These are phyloP conservation scores for Brachypodius melanocephalos DNA, from an alignment of 2,113 vertebrate genomes.

Conservation along the genomic window DNA sequence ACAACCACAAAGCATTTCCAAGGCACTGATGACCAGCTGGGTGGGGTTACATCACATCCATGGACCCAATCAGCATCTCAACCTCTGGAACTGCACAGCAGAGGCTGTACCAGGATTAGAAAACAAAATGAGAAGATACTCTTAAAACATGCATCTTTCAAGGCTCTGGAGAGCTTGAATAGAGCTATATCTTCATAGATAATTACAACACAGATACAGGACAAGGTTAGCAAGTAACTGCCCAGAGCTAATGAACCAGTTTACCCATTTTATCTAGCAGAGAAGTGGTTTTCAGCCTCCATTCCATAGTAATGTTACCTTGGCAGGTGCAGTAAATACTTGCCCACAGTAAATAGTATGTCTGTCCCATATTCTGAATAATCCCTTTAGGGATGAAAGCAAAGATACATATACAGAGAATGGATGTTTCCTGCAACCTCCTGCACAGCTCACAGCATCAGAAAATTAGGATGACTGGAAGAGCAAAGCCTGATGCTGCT, in stretches of 20 bases:
- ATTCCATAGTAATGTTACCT: background rate
- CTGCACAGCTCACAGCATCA: background rate
- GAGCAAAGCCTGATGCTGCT: background rate
- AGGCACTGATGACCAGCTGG: background rate
- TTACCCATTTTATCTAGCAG: background rate
- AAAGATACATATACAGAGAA: background rate
- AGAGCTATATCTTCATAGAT: background rate
- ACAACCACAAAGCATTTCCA: background rate
- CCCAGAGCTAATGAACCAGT: background rate
- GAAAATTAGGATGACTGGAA: background rate
- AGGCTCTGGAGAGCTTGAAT: background rate
- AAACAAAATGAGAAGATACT: background rate
- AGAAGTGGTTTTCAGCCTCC: background rate
- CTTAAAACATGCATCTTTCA: background rate
- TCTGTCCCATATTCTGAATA: background rate
- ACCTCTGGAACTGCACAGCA: background rate
- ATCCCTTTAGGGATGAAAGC: background rate
- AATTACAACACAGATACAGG: background rate
- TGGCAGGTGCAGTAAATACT: background rate
- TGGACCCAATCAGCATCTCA: background rate
- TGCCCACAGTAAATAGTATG: background rate
- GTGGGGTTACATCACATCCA: conserved; percentile 5
- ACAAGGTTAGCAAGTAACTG: background rate
- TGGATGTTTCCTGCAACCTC: background rate
- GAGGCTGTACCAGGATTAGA: background rate